Conservation (phyloP, 2,888 invertebrate species). For the Aphelenchoides bicaudatus region DNA sequence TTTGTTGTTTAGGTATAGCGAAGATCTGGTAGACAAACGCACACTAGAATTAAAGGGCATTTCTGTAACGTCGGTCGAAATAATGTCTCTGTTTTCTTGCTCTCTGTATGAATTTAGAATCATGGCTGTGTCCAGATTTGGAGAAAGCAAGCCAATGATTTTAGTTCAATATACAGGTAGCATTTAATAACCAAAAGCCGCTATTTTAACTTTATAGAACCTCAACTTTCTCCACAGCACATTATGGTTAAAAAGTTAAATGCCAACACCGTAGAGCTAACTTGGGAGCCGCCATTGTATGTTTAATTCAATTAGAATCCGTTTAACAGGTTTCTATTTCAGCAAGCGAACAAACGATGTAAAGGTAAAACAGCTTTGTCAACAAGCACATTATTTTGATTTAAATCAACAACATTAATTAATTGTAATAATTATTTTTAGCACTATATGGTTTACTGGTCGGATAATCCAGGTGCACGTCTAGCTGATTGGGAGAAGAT, state of each 20-base stretch:
- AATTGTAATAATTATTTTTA: conserved; percentile 24
- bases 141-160: conserved; percentile 56
- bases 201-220: conserved; percentile 38
- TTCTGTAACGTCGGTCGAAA: conserved; percentile 47
- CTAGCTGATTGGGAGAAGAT: conserved; percentile 58
- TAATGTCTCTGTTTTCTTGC: conserved; percentile 58
- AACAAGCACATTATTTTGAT: conserved; percentile 8
- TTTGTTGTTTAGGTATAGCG: not conserved
- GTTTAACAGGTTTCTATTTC: too few species aligned
- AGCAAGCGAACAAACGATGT: conserved; percentile 56
- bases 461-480: conserved; percentile 54
- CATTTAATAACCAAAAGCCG: conserved; percentile 8
- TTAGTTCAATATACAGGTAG: conserved; percentile 58
- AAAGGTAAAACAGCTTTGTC: conserved; percentile 36
- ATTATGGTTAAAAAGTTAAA: conserved; percentile 51
- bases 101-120: conserved; percentile 58
- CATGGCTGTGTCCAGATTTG: conserved; percentile 56
- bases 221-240: conserved; percentile 58
- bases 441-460: conserved; percentile 58
- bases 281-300: conserved; percentile 59
- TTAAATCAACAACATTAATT: conserved; percentile 8
- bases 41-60: conserved; percentile 43
- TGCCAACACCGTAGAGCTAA: conserved; percentile 54
- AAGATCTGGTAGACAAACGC: conserved; percentile 10
- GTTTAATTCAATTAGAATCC: too few species aligned